Evolutionary conservation across 1,140 invertebrate genomes (phyloP), one percentile per base, ranked within the genome.

Genomic region (Forficula auricularia): DNA sequence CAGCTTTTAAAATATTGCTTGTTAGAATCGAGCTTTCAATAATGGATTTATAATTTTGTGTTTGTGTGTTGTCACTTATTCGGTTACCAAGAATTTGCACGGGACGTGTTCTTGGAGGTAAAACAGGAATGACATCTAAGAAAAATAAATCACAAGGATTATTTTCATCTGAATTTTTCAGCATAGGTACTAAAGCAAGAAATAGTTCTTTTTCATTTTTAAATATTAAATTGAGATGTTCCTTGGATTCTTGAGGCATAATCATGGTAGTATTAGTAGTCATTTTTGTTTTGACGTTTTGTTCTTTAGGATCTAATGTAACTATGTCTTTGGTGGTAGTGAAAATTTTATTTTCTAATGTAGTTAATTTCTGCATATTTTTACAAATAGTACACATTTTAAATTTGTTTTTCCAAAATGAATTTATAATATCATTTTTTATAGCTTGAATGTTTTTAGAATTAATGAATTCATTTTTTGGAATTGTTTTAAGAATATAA

Each of bases 131-230:
- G 0, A 79, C 62, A 45, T 87, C 75, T 50, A 89, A 69, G 52
- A 95, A 98, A 57, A 98, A 89, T 38, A 84, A 57, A 66, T 98
- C 87, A 9, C 84, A 83, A 0, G 89, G 79, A 57, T 73, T 64
- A 48, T 72, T 57, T 0, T 50, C 48, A 0, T 67, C 61, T 8
- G 60, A 62, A 31, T 56, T 58, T 44, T 53, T 68, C 3, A 96
- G 61, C 40, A 85, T 71, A 0, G 86, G 82, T 40, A 83, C 72
- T 3, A 94, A 58, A 3, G 73, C 57, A 49, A 63, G 62, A 0
- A 98, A 56, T 32, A 89, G 62, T 4, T 75, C 63, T 14, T 67
- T 66, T 54, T 97, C 84, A 47, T 80, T 76, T 31, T 66, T 50
- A 72, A 83, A 96, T 16, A 96, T 63, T 31, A 73, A 55, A 36